Evolutionary conservation across 2,113 vertebrate species (phyloP).

Genomic region (Dipodomys spectabilis): DNA sequence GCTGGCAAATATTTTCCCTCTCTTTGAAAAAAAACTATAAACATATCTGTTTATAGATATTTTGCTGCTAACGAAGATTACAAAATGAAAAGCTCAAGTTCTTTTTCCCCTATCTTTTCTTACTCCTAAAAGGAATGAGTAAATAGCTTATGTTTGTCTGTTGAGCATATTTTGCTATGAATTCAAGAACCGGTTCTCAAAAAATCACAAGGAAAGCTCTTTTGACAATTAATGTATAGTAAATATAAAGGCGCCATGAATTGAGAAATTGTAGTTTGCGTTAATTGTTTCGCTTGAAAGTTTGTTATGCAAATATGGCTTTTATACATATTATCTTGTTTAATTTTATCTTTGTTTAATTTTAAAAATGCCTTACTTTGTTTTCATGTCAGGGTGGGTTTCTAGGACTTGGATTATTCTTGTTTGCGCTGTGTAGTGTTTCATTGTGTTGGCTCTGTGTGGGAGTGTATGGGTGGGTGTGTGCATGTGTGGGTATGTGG

Average conservation of each 20-base stretch:
- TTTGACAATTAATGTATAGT: no score
- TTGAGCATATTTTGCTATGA: constrained; percentile 10
- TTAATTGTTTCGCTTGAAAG: neutral
- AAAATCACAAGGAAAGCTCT: no score
- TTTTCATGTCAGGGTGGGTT: neutral
- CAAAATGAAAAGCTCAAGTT: constrained; percentile 3
- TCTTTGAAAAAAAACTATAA: constrained; percentile 42
- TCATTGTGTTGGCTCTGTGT: neutral
- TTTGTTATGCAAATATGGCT: constrained; percentile 18
- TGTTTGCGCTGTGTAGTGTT: neutral
- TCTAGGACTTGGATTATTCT: neutral
- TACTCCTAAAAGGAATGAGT: neutral
- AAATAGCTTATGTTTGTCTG: neutral
- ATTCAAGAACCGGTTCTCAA: neutral
- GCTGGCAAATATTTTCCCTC: neutral
- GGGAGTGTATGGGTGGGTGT: neutral
- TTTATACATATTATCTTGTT: neutral
- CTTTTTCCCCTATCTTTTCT: neutral
- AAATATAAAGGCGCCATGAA: neutral
- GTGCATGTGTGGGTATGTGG: neutral
- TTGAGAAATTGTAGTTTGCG: neutral
- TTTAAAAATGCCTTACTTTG: neutral
- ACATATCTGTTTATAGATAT: constrained; percentile 41
- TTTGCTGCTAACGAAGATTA: constrained; percentile 43
- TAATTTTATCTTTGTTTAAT: neutral